Base-by-base conservation (phyloP, 2,888 invertebrate genomes). In the Silvanus unidentatus region DNA sequence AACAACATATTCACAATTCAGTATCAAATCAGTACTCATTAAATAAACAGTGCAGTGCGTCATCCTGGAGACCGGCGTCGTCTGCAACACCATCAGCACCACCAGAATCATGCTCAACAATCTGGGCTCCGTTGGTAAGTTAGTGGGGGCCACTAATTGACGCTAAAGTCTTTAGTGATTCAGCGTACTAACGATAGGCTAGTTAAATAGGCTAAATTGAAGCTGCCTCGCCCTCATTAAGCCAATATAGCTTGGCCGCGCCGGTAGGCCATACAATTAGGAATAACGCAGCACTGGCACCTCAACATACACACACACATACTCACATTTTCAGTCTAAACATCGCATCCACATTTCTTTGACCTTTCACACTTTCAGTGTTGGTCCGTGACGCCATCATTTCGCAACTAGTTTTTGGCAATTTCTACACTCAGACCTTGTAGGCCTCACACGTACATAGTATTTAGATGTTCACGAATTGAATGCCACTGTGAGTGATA, bases 1-100 rank as follows among this genome's bases (percentile, higher is more conserved):
- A 65, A 65, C 66, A 64, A 68, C 69, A 68, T 70, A 70, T 69
- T 70, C 70, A 67, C 69, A 70, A 70, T 70, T 72, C 71, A 72
- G 72, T 72, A 68, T 70, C 68, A 70, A 71, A 72, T 72, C 72
- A 71, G 71, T 72, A 70, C 71, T 72, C 71, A 72, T 72, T 72
- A 72, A 72, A 72, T 72, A 72, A 72, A 72, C 72, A 72, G 72
- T 72, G 71, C 66, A 65, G 70, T 70, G 69, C 69, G 69, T 67
- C 63, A 57, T 36, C 42, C 40, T 43, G 44, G 43, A 45, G 48
- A 38, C 42, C 48, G 30, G 48, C 43, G 47, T 50, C 50, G 48
- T 50, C 49, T 42, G 50, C 38, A 40, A 44, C 38, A 22, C 12
- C 27, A 43, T 14, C 38, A 38, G n/a, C 16, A 16, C 10, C 13